A percentile compares a stretch with the other conserved stretches of the same genome.
Conservation (phyloP, 2,113 vertebrate genomes). For the Gambusia affinis region DNA sequence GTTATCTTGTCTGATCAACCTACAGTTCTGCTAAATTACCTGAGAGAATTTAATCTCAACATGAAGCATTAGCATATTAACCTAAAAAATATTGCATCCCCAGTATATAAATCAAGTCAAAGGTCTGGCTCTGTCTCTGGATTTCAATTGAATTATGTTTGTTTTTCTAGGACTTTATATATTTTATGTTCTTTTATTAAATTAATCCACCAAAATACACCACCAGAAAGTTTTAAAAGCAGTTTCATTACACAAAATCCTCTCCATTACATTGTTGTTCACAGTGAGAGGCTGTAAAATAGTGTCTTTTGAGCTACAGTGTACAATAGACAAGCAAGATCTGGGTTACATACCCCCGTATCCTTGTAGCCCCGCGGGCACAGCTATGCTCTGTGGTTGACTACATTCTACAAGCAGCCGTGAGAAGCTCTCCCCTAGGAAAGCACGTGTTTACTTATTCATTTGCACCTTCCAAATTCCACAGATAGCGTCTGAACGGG, state of each 20-base stretch:
- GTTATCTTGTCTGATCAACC: neutral
- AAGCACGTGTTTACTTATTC: slow-evolving; percentile 80
- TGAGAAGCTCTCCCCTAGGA: slow-evolving; percentile 77
- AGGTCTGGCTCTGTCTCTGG: neutral
- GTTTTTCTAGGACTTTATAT: neutral
- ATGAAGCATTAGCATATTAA: slow-evolving; percentile 2
- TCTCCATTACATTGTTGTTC: slow-evolving; percentile 18
- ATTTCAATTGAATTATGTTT: neutral
- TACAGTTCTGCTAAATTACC: neutral
- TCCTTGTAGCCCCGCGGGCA: slow-evolving; percentile 71
- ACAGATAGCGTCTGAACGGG: slow-evolving; percentile 60
- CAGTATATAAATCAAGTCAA: neutral
- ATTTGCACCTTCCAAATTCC: slow-evolving; percentile 80
- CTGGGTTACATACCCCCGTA: slow-evolving; percentile 61
- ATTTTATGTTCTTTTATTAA: neutral
- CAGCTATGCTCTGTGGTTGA: slow-evolving; percentile 68
- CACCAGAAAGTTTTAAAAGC: slow-evolving; percentile 3
- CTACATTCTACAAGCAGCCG: slow-evolving; percentile 71
- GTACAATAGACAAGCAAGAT: slow-evolving; percentile 63
- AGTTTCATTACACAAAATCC: neutral
- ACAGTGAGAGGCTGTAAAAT: slow-evolving; percentile 36
- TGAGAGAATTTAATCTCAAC: neutral
- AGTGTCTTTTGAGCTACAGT: slow-evolving; percentile 36
- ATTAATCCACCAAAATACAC: neutral
- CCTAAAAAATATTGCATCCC: neutral